phyloP scores from a whole-genome alignment of 2,888 invertebrate genomes.

The Darwinula stevensoni region DNA sequence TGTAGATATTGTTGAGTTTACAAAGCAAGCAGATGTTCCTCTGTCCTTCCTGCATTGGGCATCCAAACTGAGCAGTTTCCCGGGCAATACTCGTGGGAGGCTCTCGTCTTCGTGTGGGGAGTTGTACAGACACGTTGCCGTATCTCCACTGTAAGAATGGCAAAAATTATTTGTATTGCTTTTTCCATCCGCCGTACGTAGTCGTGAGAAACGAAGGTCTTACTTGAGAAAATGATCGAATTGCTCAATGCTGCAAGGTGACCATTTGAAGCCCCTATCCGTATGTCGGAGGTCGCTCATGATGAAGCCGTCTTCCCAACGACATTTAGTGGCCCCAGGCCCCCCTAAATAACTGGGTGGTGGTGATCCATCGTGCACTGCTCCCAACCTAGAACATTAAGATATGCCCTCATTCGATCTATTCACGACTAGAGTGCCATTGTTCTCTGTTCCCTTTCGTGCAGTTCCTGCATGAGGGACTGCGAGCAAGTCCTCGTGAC shows the following conservation, averaged over 20 bases:
- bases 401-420: no score
- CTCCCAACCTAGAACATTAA: constrained; percentile 45
- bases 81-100: constrained; percentile 56
- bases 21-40: constrained; percentile 55
- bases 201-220: constrained; percentile 16
- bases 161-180: background rate
- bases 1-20: constrained; percentile 18
- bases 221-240: constrained; percentile 87
- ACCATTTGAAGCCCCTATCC: constrained; percentile 81
- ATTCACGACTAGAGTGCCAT: no score
- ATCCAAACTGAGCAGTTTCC: constrained; percentile 57
- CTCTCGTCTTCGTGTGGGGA: constrained; percentile 78
- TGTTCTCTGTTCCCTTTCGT: no score
- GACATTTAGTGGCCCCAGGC: constrained; percentile 72
- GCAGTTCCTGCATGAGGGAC: background rate
- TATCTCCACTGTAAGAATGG: constrained; percentile 48
- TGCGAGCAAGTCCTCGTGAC: no score
- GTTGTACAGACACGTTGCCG: constrained; percentile 72
- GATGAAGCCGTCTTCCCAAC: constrained; percentile 86
- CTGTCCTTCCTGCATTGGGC: constrained; percentile 76
- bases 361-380: constrained; percentile 85
- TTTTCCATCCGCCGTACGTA: no score
- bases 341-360: constrained; percentile 79
- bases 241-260: constrained; percentile 64
- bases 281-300: constrained; percentile 84